Conservation (phyloP, 2,113 vertebrate genomes). For the Callopanchax toddi region DNA sequence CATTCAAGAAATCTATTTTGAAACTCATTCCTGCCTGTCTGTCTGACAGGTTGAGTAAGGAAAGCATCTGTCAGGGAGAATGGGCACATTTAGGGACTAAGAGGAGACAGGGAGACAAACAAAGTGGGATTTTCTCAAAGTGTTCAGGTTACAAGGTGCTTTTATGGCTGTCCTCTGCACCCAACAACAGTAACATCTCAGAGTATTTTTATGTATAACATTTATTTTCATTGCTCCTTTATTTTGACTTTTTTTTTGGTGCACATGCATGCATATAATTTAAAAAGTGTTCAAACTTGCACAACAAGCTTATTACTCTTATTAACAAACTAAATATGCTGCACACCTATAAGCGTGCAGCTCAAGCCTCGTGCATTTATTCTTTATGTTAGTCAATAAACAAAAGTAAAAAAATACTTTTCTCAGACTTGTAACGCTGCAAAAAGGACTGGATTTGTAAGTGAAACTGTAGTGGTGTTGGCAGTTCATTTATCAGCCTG, state of each 20-base stretch:
- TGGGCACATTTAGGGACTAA: neutral
- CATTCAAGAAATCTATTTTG: conserved; percentile 22
- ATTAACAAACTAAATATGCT: conserved; percentile 15
- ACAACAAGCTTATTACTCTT: no score
- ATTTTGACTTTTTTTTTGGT: neutral
- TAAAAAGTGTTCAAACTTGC: neutral
- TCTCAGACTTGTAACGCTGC: conserved; percentile 19
- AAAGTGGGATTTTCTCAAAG: conserved; percentile 28
- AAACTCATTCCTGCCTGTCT: conserved; percentile 14
- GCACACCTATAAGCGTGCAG: conserved; percentile 6
- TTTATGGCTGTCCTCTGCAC: neutral
- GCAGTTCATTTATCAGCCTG: conserved; percentile 17
- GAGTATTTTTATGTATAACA: neutral
- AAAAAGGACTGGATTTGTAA: conserved; percentile 23
- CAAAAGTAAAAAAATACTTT: no score
- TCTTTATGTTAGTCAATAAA: no score
- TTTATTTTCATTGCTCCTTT: neutral
- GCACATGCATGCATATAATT: no score
- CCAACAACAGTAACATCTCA: neutral
- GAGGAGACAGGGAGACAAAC: neutral
- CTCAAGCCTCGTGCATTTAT: conserved; percentile 16
- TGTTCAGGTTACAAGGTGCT: neutral
- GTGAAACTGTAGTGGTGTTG: conserved; percentile 9
- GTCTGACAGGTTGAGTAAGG: conserved; percentile 14
- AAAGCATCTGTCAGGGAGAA: conserved; percentile 24